A percentile compares a stretch with the other conserved stretches of the same genome.
Conservation (phyloP, 2,797 vertebrate genomes). For the Periparus ater region DNA sequence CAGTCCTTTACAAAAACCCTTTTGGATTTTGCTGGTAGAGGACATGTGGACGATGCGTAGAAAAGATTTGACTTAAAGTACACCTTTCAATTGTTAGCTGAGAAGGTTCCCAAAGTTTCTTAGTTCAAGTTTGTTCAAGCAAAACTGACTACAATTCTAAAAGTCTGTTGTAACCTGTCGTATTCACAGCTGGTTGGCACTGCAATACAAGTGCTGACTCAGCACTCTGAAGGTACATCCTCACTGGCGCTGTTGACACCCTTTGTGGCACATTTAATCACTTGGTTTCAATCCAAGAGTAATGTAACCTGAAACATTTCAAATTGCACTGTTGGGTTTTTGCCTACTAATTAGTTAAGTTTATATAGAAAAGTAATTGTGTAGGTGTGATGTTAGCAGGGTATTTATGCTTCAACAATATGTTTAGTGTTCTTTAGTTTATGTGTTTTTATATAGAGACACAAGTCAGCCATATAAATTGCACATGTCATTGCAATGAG, state of each 20-base stretch:
- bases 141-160: neutral
- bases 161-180: neutral
- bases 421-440: neutral
- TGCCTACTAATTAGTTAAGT: neutral
- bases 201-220: neutral
- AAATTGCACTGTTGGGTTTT: neutral
- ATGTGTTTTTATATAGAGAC: neutral
- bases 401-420: neutral
- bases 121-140: neutral
- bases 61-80: neutral
- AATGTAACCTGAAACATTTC: fast-evolving
- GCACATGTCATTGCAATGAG: neutral
- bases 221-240: neutral
- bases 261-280: neutral
- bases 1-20: neutral
- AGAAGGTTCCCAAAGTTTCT: neutral
- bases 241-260: fast-evolving
- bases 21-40: neutral
- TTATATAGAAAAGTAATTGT: neutral
- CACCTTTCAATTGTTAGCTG: neutral
- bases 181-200: neutral
- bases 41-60: neutral
- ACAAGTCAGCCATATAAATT: neutral
- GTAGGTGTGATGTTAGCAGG: neutral
- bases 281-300: neutral